phyloP scores from a whole-genome alignment of 2,113 vertebrate genomes.

The Leucopsar rothschildi region DNA sequence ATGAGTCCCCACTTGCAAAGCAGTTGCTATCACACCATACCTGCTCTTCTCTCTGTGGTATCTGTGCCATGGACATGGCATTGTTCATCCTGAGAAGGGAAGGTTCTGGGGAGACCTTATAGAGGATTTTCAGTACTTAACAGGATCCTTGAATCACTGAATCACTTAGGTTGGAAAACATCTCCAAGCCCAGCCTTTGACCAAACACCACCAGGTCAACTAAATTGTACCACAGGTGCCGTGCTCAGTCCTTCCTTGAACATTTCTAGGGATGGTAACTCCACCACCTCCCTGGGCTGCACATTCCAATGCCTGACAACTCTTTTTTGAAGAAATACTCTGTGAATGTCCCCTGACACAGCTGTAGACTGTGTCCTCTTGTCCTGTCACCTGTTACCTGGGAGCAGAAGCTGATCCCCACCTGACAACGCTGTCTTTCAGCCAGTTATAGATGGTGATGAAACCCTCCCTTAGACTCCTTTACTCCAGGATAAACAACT shows the following conservation, averaged over 20 bases:
- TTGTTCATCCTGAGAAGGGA: neutral
- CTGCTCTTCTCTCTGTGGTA: neutral
- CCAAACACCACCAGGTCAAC: neutral
- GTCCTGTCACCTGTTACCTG: neutral
- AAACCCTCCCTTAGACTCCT: neutral
- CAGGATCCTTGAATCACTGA: neutral
- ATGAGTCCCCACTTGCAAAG: neutral
- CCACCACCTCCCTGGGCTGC: neutral
- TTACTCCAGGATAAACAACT: neutral
- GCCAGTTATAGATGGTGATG: too few relatives aligned
- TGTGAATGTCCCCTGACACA: neutral
- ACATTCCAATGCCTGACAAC: neutral
- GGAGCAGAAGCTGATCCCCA: neutral
- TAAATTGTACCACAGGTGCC: neutral
- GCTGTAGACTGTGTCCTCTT: neutral
- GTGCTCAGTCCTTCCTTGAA: neutral
- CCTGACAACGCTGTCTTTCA: neutral
- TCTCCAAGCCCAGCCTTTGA: neutral
- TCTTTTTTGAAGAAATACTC: neutral
- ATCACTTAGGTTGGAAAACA: neutral
- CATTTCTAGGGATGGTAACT: too few relatives aligned
- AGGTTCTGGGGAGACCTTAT: neutral
- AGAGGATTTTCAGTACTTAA: neutral
- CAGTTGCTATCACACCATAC: neutral
- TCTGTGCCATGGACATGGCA: accelerated